These are phyloP conservation scores for Chrysogorgia sp. DNA, from an alignment of 92 coral and sea anemone species.

Conservation along the genomic window DNA sequence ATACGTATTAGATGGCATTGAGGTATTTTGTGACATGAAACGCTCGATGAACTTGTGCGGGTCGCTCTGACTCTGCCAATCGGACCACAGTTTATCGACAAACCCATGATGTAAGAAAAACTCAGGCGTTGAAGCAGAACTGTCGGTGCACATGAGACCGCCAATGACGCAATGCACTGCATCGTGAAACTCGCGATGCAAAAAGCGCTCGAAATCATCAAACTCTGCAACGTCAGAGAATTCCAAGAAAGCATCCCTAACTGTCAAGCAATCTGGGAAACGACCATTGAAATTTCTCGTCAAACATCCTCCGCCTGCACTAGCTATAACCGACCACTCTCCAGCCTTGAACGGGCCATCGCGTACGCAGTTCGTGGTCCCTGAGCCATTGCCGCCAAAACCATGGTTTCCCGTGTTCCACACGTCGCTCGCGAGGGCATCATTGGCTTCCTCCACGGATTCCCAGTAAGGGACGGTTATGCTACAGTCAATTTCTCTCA, in stretches of 20 bases:
- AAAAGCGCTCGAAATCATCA: slow-evolving; percentile 60
- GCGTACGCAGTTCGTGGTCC: slow-evolving; percentile 61
- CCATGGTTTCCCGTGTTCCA: slow-evolving; percentile 78
- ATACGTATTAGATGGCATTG: slow-evolving; percentile 17
- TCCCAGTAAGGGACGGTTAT: slow-evolving; percentile 92
- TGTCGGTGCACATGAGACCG: slow-evolving; percentile 72
- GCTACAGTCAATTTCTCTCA: slow-evolving; percentile 70
- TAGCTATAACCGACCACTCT: slow-evolving; percentile 58
- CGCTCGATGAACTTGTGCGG: slow-evolving; percentile 16
- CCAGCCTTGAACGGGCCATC: slow-evolving; percentile 81
- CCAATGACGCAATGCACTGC: slow-evolving; percentile 83
- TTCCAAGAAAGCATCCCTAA: slow-evolving; percentile 42
- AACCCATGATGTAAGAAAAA: slow-evolving; percentile 91
- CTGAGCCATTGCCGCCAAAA: slow-evolving; percentile 83
- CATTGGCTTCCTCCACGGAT: slow-evolving; percentile 36
- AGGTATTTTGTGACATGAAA: slow-evolving; percentile 27
- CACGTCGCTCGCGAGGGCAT: slow-evolving; percentile 50
- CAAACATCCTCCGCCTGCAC: slow-evolving; percentile 45
- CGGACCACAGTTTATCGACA: slow-evolving; percentile 92
- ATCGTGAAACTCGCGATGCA: slow-evolving; percentile 61
- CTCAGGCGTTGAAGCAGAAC: slow-evolving; percentile 82
- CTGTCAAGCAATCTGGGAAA: slow-evolving; percentile 32
- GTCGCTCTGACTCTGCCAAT: slow-evolving; percentile 85
- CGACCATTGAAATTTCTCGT: slow-evolving; percentile 41
- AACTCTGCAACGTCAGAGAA: slow-evolving; percentile 48